Evolutionary conservation across 2,113 vertebrate genomes (phyloP).

Genomic region (Lasiurus cinereus): DNA sequence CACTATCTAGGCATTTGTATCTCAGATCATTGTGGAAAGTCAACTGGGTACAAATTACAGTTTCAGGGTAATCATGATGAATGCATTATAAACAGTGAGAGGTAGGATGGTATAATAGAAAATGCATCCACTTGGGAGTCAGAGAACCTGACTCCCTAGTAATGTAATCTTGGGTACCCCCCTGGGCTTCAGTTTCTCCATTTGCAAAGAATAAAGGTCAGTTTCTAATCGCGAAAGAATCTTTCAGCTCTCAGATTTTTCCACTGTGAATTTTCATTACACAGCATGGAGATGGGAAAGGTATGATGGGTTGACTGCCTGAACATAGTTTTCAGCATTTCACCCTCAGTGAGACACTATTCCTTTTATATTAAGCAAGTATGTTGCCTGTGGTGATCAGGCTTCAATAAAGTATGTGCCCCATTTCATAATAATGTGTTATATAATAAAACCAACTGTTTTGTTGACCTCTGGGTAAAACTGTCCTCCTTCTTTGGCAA

Average conservation of each 20-base stretch:
- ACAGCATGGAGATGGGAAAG: background rate
- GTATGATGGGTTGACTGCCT: background rate
- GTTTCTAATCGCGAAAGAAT: conserved; percentile 15
- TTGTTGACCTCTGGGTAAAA: conserved; percentile 58
- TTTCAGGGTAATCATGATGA: background rate
- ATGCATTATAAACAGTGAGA: background rate
- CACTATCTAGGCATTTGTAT: background rate
- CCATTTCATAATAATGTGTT: conserved; percentile 60
- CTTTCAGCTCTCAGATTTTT: conserved; percentile 16
- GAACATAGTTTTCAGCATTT: conserved; percentile 58
- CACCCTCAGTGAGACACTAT: conserved; percentile 5
- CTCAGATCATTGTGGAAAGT: background rate
- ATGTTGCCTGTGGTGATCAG: conserved; percentile 50
- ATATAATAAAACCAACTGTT: conserved; percentile 65
- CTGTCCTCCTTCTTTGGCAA: conserved; percentile 51
- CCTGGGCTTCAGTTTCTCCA: conserved; percentile 28
- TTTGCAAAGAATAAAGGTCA: conserved; percentile 9
- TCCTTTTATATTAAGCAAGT: conserved; percentile 67
- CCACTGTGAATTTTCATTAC: background rate
- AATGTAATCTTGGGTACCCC: background rate
- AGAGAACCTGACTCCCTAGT: background rate
- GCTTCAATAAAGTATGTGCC: conserved; percentile 60
- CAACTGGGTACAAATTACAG: background rate
- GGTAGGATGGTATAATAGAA: background rate
- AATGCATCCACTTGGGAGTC: background rate